Conservation (phyloP, 2,888 invertebrate genomes). For the Rhopalosiphum nymphaeae region DNA sequence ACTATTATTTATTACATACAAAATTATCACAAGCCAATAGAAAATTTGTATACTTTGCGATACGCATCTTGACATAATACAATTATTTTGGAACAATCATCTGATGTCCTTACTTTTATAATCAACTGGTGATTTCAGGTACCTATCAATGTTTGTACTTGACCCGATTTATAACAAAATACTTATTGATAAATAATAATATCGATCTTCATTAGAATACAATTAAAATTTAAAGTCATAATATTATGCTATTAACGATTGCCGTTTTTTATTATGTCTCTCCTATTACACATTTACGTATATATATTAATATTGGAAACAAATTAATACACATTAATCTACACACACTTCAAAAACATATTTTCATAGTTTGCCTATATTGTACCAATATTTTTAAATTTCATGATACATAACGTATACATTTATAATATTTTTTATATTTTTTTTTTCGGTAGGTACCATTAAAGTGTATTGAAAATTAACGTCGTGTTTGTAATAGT, state of each 20-base stretch:
- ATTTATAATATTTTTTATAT: background rate
- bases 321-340: background rate
- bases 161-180: background rate
- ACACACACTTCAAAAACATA: background rate
- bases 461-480: background rate
- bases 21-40: background rate
- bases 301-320: background rate
- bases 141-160: conserved; percentile 15
- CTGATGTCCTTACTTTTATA: conserved; percentile 32
- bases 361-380: background rate
- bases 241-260: background rate
- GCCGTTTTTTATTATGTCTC: background rate
- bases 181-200: conserved; percentile 4
- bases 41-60: background rate
- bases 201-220: background rate
- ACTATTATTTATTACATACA: background rate
- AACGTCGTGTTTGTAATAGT: background rate
- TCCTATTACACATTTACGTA: background rate
- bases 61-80: conserved; percentile 8
- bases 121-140: background rate
- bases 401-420: background rate
- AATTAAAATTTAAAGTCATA: background rate
- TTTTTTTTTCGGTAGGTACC: background rate
- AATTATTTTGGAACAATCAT: conserved; percentile 36
- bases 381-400: background rate